Conservation (phyloP, 2,797 vertebrate genomes). For the Lacerta bilineata region DNA sequence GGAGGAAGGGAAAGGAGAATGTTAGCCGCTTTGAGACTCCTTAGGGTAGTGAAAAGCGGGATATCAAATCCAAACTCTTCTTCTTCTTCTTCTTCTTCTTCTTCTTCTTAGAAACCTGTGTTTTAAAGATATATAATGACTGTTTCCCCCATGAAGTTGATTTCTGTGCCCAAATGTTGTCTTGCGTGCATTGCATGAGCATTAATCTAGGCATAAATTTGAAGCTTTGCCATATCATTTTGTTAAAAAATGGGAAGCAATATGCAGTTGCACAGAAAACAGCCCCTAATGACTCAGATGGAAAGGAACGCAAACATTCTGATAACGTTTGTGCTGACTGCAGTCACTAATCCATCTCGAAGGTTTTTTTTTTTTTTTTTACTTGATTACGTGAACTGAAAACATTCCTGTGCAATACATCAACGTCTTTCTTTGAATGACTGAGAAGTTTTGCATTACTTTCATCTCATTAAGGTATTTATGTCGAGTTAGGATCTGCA, state of each 20-base stretch:
- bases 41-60: too few relatives aligned
- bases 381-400: slow-evolving; percentile 58
- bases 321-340: slow-evolving; percentile 63
- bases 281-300: slow-evolving; percentile 32
- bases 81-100: too few relatives aligned
- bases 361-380: slow-evolving; percentile 40
- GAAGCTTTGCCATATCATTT: slow-evolving; percentile 36
- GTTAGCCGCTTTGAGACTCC: too few relatives aligned
- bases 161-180: neutral
- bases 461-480: slow-evolving; percentile 79
- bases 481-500: slow-evolving; percentile 76
- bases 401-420: slow-evolving; percentile 68
- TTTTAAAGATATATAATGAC: neutral
- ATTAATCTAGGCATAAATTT: neutral
- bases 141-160: neutral
- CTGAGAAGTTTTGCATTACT: slow-evolving; percentile 70
- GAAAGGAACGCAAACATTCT: slow-evolving; percentile 65
- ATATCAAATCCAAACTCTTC: too few relatives aligned
- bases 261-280: slow-evolving; percentile 33
- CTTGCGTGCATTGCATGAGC: neutral
- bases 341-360: slow-evolving; percentile 39
- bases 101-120: neutral
- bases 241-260: slow-evolving; percentile 9
- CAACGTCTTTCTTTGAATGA: slow-evolving; percentile 72
- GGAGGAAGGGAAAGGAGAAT: too few relatives aligned